Evolutionary conservation across 2,797 vertebrate genomes (phyloP).

Genomic region (Myotis myotis): DNA sequence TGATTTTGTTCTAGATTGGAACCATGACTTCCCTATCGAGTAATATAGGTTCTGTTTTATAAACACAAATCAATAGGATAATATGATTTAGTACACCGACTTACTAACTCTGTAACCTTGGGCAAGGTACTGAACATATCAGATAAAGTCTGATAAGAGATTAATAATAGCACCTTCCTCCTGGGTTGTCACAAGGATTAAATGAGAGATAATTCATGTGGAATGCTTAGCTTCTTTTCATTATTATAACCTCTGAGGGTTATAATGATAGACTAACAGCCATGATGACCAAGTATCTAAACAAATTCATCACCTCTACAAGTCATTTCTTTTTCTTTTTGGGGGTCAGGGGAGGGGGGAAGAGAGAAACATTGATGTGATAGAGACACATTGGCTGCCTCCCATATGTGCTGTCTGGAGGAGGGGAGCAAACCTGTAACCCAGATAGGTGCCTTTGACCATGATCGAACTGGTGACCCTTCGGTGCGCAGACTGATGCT

Average conservation of each 20-base stretch:
- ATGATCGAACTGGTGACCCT: no score
- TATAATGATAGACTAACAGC: neutral
- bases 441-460: no score
- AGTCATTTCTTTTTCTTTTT: neutral
- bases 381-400: no score
- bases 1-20: neutral
- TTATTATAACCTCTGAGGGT: neutral
- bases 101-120: neutral
- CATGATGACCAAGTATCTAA: neutral
- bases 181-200: neutral
- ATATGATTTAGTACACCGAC: neutral
- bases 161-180: neutral
- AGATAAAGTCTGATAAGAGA: neutral
- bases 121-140: slow-evolving; percentile 5
- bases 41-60: neutral
- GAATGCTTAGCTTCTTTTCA: neutral
- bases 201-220: neutral
- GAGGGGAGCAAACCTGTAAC: no score
- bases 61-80: slow-evolving; percentile 22
- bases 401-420: no score
- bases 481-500: no score
- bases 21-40: neutral
- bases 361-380: no score
- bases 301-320: neutral
- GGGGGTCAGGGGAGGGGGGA: no score